Conservation (phyloP, 2,113 vertebrate species). For the Bubo blakistoni region DNA sequence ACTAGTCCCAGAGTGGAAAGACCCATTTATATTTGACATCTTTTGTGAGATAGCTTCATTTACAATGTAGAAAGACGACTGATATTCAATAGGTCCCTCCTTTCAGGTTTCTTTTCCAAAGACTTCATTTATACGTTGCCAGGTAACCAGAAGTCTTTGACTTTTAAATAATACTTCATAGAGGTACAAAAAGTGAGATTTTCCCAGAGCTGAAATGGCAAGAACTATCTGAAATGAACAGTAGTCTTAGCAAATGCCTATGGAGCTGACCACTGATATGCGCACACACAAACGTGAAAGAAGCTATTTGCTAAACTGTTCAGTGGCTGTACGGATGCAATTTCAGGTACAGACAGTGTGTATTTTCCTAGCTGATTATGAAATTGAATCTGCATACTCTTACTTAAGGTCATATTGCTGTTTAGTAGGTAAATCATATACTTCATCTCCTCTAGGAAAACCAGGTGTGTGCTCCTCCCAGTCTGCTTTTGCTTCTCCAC, state of each 20-base stretch:
- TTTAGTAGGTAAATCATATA: not conserved
- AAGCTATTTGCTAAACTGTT: constrained; percentile 50
- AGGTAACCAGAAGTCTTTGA: constrained; percentile 58
- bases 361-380: constrained; percentile 40
- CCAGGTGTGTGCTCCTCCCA: not conserved
- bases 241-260: not conserved
- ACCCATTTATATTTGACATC: constrained; percentile 14
- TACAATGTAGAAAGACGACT: not conserved
- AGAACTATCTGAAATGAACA: constrained; percentile 54
- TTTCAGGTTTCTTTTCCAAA: constrained; percentile 38
- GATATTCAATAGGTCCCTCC: not conserved
- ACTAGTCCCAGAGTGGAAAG: not conserved
- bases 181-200: constrained; percentile 10
- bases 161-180: constrained; percentile 50
- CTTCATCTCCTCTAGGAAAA: not conserved
- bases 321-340: constrained; percentile 33
- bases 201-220: constrained; percentile 30
- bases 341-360: constrained; percentile 43
- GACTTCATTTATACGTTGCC: constrained; percentile 68
- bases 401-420: not conserved
- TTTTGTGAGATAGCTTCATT: constrained; percentile 25
- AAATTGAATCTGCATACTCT: constrained; percentile 21
- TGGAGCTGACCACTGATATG: not conserved
- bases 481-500: not conserved
- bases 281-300: not conserved